These are phyloP conservation scores for Hemibagrus wyckioides DNA, from an alignment of 2,113 vertebrate species.

Conservation along the genomic window DNA sequence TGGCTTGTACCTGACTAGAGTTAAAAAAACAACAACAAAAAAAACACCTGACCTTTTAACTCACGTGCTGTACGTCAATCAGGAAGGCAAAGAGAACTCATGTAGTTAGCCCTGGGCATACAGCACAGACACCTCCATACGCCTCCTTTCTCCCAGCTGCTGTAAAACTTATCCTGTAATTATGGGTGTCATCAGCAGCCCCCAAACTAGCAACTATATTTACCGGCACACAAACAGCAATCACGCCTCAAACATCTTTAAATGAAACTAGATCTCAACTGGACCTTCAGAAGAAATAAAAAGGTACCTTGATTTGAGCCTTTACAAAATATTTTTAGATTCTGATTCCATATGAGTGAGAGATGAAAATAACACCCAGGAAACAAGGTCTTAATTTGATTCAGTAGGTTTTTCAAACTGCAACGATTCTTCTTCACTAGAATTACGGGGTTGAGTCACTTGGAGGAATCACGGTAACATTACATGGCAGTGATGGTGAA, in stretches of 20 bases:
- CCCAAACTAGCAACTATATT: conserved; percentile 70
- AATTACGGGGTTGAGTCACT: neutral
- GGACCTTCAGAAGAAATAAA: neutral
- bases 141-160: conserved; percentile 67
- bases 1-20: conserved; percentile 7
- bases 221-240: conserved; percentile 56
- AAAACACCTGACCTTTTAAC: neutral
- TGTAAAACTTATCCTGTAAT: conserved; percentile 70
- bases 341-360: neutral
- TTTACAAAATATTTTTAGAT: neutral
- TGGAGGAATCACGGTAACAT: neutral
- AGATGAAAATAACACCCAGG: conserved; percentile 3
- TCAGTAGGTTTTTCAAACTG: conserved; percentile 23
- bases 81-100: neutral
- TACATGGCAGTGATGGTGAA: neutral
- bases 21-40: neutral
- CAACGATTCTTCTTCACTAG: neutral
- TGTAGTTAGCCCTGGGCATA: conserved; percentile 42
- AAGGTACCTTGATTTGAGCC: neutral
- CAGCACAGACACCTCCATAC: conserved; percentile 52
- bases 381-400: conserved; percentile 25
- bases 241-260: conserved; percentile 24
- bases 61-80: conserved; percentile 10
- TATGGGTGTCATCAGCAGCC: conserved; percentile 72
- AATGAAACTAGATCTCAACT: conserved; percentile 14